Evolutionary conservation across 2,888 invertebrate species (phyloP), one percentile per base, ranked within the genome.

Genomic region (Ochropacha duplaris): DNA sequence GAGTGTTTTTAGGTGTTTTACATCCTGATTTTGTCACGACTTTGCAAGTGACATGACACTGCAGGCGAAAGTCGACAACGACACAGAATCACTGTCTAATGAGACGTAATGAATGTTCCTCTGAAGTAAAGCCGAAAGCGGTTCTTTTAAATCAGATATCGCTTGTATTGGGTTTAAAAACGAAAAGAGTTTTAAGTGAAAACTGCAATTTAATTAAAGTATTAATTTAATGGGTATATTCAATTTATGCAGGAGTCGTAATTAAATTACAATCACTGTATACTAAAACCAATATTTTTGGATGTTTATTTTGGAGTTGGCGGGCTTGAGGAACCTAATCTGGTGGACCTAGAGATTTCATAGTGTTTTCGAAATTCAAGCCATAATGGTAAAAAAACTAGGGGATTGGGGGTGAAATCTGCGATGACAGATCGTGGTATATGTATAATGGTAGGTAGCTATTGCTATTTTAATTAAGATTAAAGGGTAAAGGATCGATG

Each of bases 71-170:
- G 19, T 4, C 6, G 11, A 44, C 6, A 44, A 19, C 44, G 9
- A 19, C 44, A 6, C 16, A 2, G 19, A 19, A 44, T 19, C 44
- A n/a, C 31, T 9, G 11, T 52, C 22, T 34, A 52, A 52, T 34
- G 26, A 51, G 11, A 51, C 9, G 19, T 16, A 24, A 31, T 19
- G 22, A 24, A 31, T 19, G 22, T 0, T 52, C 52, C 22, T 34
- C 19, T 16, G 4, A 22, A 34, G 50, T 19, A 14, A 52, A 12
- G 31, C 31, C 34, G 52, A 51, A 51, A 52, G 31, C 19, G 52
- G 34, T 52, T 31, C n/a, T 19, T 51, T 51, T 34, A 34, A n/a
- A 52, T 52, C 52, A 34, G 52, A 31, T 31, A 34, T 52, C 34
- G 31, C 16, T 52, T 22, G 52, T 22, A 52, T 52, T 52, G 34